A percentile compares a stretch with the other conserved stretches of the same genome.
Evolutionary conservation across 1,140 invertebrate genomes (phyloP).

Genomic region (Atopsyche davidsoni): DNA sequence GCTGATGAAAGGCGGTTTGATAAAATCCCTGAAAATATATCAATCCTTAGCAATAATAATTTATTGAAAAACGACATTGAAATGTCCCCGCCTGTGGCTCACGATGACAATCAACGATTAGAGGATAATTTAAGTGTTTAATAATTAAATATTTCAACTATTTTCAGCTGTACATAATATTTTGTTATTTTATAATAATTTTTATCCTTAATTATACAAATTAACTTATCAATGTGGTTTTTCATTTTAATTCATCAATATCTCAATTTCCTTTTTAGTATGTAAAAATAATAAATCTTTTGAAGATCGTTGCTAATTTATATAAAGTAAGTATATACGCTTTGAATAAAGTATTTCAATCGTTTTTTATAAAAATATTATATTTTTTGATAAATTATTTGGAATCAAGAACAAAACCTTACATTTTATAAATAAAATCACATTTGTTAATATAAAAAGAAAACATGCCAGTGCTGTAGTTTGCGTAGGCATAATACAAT

Average conservation of each 20-base stretch:
- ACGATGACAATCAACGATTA: conserved; percentile 1
- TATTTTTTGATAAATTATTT: too few relatives aligned
- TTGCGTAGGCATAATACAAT: too few relatives aligned
- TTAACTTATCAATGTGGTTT: background rate
- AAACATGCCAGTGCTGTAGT: too few relatives aligned
- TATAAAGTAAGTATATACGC: too few relatives aligned
- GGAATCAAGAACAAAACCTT: too few relatives aligned
- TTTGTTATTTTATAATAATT: background rate
- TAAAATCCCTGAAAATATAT: background rate
- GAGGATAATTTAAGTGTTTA: conserved; percentile 20
- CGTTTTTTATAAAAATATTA: too few relatives aligned
- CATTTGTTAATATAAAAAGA: too few relatives aligned
- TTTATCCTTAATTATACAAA: background rate
- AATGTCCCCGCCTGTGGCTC: background rate
- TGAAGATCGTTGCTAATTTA: too few relatives aligned
- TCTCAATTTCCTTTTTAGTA: background rate
- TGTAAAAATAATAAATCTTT: background rate
- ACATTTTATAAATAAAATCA: too few relatives aligned
- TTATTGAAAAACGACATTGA: conserved; percentile 9
- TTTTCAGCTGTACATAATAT: background rate
- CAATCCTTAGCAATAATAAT: conserved; percentile 2
- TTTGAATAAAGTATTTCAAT: too few relatives aligned
- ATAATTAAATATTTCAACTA: background rate
- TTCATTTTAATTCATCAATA: background rate
- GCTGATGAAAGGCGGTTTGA: too few relatives aligned